Evolutionary conservation across 1,140 invertebrate genomes (phyloP).

Genomic region (Microplitis demolitor): DNA sequence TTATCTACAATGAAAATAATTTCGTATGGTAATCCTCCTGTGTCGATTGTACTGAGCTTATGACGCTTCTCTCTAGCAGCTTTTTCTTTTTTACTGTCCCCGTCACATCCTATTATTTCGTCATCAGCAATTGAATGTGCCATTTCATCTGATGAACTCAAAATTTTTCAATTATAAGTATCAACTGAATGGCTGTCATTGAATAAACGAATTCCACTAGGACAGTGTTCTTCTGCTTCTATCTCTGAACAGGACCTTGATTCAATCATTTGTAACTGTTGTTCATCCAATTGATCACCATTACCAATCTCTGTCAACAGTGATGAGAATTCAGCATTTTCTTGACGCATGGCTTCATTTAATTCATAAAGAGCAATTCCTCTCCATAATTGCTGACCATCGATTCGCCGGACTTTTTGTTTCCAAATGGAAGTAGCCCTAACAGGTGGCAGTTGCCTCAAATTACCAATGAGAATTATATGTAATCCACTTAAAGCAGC

Average conservation of each 20-base stretch:
- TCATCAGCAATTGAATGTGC: not conserved
- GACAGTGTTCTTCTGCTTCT: constrained; percentile 27
- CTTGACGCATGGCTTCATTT: constrained; percentile 42
- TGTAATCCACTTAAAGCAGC: constrained; percentile 34
- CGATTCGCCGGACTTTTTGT: constrained; percentile 30
- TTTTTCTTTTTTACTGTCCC: not conserved
- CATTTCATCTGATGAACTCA: constrained; percentile 30
- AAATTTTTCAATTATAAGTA: constrained; percentile 31
- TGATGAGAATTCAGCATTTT: constrained; percentile 38
- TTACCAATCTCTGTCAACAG: constrained; percentile 42
- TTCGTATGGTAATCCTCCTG: constrained; percentile 14
- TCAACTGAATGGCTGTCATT: constrained; percentile 22
- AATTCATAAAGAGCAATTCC: constrained; percentile 41
- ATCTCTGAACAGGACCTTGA: constrained; percentile 28
- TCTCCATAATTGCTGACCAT: constrained; percentile 39
- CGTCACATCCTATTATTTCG: not conserved
- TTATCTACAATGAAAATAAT: not conserved
- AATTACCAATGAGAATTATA: constrained; percentile 36
- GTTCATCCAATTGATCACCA: constrained; percentile 27
- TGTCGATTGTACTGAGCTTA: not conserved
- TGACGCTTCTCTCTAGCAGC: not conserved
- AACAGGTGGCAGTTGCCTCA: constrained; percentile 29
- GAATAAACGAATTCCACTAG: constrained; percentile 36
- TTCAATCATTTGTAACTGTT: constrained; percentile 28
- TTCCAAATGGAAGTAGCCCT: constrained; percentile 36